phyloP scores from a whole-genome alignment of 2,797 vertebrate species.

The Coccyzus lansbergi region DNA sequence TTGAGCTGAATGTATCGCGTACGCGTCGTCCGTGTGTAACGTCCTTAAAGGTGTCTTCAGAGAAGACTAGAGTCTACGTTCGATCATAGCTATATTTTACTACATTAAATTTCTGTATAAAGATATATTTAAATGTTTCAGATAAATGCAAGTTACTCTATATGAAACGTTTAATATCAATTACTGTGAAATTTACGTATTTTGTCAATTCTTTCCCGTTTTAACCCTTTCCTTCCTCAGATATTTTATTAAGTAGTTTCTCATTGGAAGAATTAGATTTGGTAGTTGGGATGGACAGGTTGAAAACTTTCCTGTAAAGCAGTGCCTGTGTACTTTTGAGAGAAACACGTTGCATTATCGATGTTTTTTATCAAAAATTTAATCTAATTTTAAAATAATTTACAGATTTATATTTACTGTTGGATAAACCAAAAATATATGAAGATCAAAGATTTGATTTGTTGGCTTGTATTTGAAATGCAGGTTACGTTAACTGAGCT shows the following conservation, averaged over 20 bases:
- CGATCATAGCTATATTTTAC: slow-evolving; percentile 92
- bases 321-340: slow-evolving; percentile 82
- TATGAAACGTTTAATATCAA: slow-evolving; percentile 83
- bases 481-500: slow-evolving; percentile 33
- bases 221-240: slow-evolving; percentile 70
- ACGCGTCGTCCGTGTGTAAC: slow-evolving; percentile 84
- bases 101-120: slow-evolving; percentile 89
- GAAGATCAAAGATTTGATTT: slow-evolving; percentile 43
- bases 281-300: slow-evolving; percentile 66
- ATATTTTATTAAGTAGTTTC: slow-evolving; percentile 67
- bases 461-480: slow-evolving; percentile 34
- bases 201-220: slow-evolving; percentile 73
- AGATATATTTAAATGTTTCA: slow-evolving; percentile 93
- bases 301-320: slow-evolving; percentile 76
- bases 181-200: slow-evolving; percentile 92
- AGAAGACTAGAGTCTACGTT: slow-evolving; percentile 90
- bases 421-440: slow-evolving; percentile 72
- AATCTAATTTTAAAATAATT: slow-evolving; percentile 73
- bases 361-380: slow-evolving; percentile 71
- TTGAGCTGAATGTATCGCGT: slow-evolving; percentile 90
- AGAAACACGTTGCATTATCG: slow-evolving; percentile 76
- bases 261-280: slow-evolving; percentile 67
- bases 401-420: slow-evolving; percentile 76
- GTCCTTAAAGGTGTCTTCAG: slow-evolving; percentile 93
- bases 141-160: slow-evolving; percentile 88